Conservation (phyloP, 2,888 invertebrate genomes). For the Yponomeuta sedellus region DNA sequence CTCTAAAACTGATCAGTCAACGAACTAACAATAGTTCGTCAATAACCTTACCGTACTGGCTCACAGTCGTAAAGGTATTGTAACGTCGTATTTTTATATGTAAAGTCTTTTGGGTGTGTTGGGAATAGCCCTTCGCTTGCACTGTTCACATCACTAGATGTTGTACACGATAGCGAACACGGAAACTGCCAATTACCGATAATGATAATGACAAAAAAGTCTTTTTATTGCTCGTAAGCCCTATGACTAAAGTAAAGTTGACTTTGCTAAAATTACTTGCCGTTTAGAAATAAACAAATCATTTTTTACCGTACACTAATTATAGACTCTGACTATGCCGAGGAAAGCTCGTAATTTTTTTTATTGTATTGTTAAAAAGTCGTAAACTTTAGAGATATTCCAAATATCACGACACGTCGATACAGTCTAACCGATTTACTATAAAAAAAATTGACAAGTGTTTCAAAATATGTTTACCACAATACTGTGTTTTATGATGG, state of each 20-base stretch:
- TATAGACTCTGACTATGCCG: background rate
- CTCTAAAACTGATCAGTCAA: too few relatives aligned
- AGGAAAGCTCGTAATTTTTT: background rate
- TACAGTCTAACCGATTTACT: too few relatives aligned
- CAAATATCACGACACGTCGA: too few relatives aligned
- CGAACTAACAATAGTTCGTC: too few relatives aligned
- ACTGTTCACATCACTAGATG: background rate
- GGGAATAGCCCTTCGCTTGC: background rate
- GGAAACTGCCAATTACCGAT: constrained; percentile 24
- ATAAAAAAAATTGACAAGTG: too few relatives aligned
- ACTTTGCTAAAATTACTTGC: background rate
- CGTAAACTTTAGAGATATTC: too few relatives aligned
- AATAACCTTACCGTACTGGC: too few relatives aligned
- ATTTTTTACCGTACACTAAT: background rate
- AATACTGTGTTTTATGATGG: too few relatives aligned
- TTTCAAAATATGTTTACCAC: too few relatives aligned
- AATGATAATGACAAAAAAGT: constrained; percentile 23
- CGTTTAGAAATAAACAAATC: background rate
- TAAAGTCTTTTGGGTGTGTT: background rate
- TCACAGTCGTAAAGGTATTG: too few relatives aligned
- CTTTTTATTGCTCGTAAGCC: background rate
- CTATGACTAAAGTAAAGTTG: background rate
- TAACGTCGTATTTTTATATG: too few relatives aligned
- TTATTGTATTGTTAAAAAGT: too few relatives aligned
- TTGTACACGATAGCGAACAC: constrained; percentile 23